A percentile compares a stretch with the other conserved stretches of the same genome.
phyloP scores from a whole-genome alignment of 2,113 vertebrate genomes.

The Ondatra zibethicus region DNA sequence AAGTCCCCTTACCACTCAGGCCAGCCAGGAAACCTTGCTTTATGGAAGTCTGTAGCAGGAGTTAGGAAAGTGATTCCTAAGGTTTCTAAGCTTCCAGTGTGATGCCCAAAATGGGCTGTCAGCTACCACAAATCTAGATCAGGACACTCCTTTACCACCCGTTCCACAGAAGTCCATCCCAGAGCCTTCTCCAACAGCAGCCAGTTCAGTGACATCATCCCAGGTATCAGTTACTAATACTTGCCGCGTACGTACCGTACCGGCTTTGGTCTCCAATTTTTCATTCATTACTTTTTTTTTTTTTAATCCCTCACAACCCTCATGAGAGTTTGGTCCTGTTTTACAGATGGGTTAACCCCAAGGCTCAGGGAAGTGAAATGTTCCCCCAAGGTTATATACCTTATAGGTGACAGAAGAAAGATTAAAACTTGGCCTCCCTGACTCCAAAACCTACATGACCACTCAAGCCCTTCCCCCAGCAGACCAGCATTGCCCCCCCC shows the following conservation, averaged over 20 bases:
- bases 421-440: neutral
- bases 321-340: conserved; percentile 3
- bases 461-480: neutral
- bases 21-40: neutral
- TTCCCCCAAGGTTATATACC: neutral
- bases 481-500: accelerated
- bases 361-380: conserved; percentile 30
- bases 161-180: neutral
- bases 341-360: conserved; percentile 27
- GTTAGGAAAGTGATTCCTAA: neutral
- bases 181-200: neutral
- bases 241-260: neutral
- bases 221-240: no score
- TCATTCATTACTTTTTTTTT: neutral
- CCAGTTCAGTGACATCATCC: neutral
- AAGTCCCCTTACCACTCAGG: neutral
- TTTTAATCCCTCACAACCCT: neutral
- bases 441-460: neutral
- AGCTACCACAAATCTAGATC: neutral
- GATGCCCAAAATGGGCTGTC: neutral
- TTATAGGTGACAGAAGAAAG: neutral
- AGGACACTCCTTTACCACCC: neutral
- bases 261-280: neutral
- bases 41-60: neutral
- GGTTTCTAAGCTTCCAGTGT: neutral